Evolutionary conservation across 1,140 invertebrate species (phyloP).

Genomic region (Oryzaephilus surinamensis): DNA sequence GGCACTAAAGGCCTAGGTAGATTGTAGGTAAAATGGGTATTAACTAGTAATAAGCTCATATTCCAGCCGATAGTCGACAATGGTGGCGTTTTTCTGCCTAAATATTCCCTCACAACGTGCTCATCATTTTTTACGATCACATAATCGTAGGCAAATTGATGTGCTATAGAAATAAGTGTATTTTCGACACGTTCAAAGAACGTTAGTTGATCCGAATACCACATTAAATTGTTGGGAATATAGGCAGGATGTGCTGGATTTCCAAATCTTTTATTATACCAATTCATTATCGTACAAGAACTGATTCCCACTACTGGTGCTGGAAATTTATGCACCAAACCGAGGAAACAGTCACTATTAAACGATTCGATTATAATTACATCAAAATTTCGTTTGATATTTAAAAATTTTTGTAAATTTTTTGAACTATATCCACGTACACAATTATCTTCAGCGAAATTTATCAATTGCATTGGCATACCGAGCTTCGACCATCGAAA

Average conservation of each 20-base stretch:
- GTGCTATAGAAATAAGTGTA: slow-evolving; percentile 23
- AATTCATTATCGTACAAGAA: slow-evolving; percentile 47
- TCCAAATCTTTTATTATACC: slow-evolving; percentile 45
- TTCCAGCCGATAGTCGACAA: slow-evolving; percentile 21
- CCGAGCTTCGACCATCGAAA: too few relatives aligned
- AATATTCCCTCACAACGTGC: slow-evolving; percentile 26
- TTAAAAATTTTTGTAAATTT: slow-evolving; percentile 40
- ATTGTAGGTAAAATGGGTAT: slow-evolving; percentile 44
- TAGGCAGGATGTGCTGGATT: slow-evolving; percentile 46
- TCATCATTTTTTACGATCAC: slow-evolving; percentile 12
- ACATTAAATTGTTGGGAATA: slow-evolving; percentile 44
- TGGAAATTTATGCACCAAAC: slow-evolving; percentile 47
- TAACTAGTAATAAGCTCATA: slow-evolving; percentile 43
- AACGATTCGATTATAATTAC: slow-evolving; percentile 54
- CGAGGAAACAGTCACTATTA: slow-evolving; percentile 56
- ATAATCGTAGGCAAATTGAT: slow-evolving; percentile 10
- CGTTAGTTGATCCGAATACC: slow-evolving; percentile 43
- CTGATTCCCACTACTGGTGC: slow-evolving; percentile 46
- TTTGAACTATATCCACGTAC: slow-evolving; percentile 37
- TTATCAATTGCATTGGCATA: too few relatives aligned
- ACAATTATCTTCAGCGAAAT: slow-evolving; percentile 34
- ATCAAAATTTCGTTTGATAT: slow-evolving; percentile 43
- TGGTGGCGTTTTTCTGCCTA: slow-evolving; percentile 23
- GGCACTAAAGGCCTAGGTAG: slow-evolving; percentile 38
- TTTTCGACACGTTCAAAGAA: slow-evolving; percentile 39